Evolutionary conservation across 2,888 invertebrate species (phyloP).

Genomic region (Hydriomena furcata): DNA sequence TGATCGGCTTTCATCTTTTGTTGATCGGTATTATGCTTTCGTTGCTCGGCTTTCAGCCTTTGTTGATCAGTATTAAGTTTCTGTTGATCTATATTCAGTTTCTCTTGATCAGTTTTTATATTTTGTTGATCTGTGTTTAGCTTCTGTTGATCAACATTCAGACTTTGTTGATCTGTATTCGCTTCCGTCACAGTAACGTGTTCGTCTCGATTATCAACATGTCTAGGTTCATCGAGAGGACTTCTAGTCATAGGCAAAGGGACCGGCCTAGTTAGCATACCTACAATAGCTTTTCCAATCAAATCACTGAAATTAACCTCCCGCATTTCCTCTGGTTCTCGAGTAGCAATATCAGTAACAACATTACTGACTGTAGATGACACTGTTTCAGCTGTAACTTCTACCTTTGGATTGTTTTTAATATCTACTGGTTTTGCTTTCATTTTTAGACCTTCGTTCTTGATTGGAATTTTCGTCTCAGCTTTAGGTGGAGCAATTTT

Average conservation of each 20-base stretch:
- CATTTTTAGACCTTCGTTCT: conserved; percentile 35
- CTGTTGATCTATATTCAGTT: conserved; percentile 19
- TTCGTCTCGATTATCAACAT: conserved; percentile 23
- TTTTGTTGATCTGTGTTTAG: conserved; percentile 30
- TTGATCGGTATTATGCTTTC: conserved; percentile 34
- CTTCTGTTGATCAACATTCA: conserved; percentile 36
- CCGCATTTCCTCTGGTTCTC: conserved; percentile 43
- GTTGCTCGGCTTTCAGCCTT: conserved; percentile 27
- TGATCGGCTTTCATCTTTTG: conserved; percentile 39
- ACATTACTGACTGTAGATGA: conserved; percentile 25
- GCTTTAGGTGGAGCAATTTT: conserved; percentile 43
- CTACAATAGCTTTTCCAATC: conserved; percentile 76
- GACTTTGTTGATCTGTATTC: conserved; percentile 31
- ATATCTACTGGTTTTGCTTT: conserved; percentile 17
- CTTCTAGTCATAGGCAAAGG: conserved; percentile 43
- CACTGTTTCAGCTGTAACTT: conserved; percentile 10
- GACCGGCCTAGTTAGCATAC: conserved; percentile 61
- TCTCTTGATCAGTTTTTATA: conserved; percentile 31
- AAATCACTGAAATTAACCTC: conserved; percentile 68
- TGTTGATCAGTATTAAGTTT: conserved; percentile 35
- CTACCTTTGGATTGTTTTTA: conserved; percentile 17
- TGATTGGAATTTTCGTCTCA: conserved; percentile 33
- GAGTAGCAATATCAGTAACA: conserved; percentile 18
- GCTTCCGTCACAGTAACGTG: conserved; percentile 27
- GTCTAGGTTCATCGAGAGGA: conserved; percentile 47